phyloP scores from a whole-genome alignment of 2,888 invertebrate genomes.

The Ellobium chinense region DNA sequence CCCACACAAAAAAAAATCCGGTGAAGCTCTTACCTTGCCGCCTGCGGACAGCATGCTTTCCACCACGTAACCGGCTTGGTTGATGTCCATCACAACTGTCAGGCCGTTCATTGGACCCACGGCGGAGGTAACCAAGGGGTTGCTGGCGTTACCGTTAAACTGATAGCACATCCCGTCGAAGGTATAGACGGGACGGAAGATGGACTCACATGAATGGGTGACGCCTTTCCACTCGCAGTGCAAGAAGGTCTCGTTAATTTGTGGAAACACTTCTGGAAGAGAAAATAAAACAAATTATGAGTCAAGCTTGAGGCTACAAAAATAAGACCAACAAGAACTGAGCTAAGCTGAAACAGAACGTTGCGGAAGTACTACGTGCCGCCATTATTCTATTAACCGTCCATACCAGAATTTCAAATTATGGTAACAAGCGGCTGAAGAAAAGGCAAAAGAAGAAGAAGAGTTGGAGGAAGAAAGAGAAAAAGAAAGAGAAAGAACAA shows the following conservation, averaged over 20 bases:
- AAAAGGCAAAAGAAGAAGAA: no score
- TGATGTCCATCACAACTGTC: neutral
- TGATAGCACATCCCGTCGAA: conserved; percentile 1
- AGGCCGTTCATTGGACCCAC: neutral
- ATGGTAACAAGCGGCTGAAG: no score
- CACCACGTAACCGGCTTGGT: neutral
- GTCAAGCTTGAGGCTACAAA: no score
- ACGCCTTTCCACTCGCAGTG: neutral
- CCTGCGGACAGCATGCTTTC: neutral
- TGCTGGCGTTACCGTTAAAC: neutral
- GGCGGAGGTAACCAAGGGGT: neutral
- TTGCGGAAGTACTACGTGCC: no score
- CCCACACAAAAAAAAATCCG: no score
- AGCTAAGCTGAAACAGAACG: no score
- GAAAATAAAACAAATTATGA: neutral
- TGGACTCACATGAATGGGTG: neutral
- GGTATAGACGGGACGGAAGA: neutral
- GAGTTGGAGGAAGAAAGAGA: no score
- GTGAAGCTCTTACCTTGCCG: neutral
- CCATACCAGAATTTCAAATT: no score
- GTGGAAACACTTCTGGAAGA: neutral
- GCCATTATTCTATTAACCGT: no score
- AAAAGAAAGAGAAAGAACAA: no score
- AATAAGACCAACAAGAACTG: no score
- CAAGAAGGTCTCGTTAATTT: neutral